These are phyloP conservation scores for Steinernema hermaphroditum DNA, from an alignment of 2,888 invertebrate species.

Conservation along the genomic window DNA sequence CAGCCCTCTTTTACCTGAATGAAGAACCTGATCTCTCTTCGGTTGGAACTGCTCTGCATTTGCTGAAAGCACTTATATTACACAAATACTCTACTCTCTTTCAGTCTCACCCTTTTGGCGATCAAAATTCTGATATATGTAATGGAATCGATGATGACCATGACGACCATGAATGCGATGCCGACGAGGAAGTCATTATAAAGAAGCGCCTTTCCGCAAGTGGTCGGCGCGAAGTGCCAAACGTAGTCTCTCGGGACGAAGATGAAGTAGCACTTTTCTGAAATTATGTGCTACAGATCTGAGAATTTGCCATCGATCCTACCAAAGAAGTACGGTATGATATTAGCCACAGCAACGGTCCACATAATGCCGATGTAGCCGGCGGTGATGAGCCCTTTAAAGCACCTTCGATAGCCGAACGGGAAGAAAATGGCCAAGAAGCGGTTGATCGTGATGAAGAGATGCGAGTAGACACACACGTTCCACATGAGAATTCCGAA, in stretches of 20 bases:
- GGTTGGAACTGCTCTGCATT: slow-evolving; percentile 33
- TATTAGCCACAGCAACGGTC: slow-evolving; percentile 41
- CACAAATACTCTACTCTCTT: slow-evolving; percentile 36
- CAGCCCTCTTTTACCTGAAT: too few relatives aligned
- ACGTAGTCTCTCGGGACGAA: slow-evolving; percentile 40
- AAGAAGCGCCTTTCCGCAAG: slow-evolving; percentile 45
- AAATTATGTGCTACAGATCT: not conserved
- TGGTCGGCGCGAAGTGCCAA: slow-evolving; percentile 43
- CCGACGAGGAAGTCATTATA: slow-evolving; percentile 49
- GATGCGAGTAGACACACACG: slow-evolving; percentile 49
- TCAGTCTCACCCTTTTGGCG: not conserved
- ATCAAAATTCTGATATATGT: slow-evolving; percentile 33
- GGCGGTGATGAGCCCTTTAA: slow-evolving; percentile 34
- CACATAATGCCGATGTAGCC: slow-evolving; percentile 42
- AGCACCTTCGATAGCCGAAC: slow-evolving; percentile 21
- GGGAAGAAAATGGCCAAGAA: slow-evolving; percentile 45
- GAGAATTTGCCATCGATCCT: too few relatives aligned
- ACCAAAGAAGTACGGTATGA: slow-evolving; percentile 47
- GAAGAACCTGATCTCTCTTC: slow-evolving; percentile 45
- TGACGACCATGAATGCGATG: slow-evolving; percentile 40
- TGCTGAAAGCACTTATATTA: slow-evolving; percentile 38
- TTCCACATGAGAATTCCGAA: slow-evolving; percentile 51
- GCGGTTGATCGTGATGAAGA: slow-evolving; percentile 47
- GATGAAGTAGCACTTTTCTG: slow-evolving; percentile 39
- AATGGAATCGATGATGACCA: slow-evolving; percentile 41